These are phyloP conservation scores for Muscicapa striata DNA, from an alignment of 2,797 vertebrate genomes.

Conservation along the genomic window DNA sequence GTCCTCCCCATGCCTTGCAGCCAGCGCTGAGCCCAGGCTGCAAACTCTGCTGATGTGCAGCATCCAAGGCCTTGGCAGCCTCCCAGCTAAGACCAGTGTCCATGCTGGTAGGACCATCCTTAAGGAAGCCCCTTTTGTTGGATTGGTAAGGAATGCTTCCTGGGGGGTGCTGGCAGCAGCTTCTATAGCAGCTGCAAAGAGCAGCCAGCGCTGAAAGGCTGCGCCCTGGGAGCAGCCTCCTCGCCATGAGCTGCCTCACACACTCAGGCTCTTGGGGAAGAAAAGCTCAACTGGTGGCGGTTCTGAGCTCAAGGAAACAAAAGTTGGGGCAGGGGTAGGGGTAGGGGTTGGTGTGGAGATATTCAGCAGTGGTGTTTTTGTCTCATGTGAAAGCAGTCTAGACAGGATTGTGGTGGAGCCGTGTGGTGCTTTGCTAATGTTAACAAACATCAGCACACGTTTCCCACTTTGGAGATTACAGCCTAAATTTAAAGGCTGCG, in stretches of 20 bases:
- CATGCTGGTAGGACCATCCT: fast-evolving
- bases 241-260: neutral
- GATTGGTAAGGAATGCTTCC: neutral
- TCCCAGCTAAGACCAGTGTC: neutral
- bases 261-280: neutral
- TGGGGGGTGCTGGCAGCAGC: fast-evolving
- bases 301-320: neutral
- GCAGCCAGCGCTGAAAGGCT: neutral
- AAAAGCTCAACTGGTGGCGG: fast-evolving
- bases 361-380: neutral
- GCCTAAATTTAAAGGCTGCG: neutral
- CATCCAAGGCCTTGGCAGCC: fast-evolving
- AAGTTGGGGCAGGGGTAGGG: neutral
- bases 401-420: fast-evolving
- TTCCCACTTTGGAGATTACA: neutral
- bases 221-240: fast-evolving
- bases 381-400: neutral
- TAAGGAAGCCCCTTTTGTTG: neutral
- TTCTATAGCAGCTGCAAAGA: neutral
- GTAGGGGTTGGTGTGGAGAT: neutral
- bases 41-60: neutral
- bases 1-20: neutral
- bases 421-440: neutral
- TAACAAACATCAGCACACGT: neutral
- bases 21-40: neutral